Evolutionary conservation across 2,113 vertebrate species (phyloP), one percentile per base, ranked within the genome.

Genomic region (Centropristis striata): DNA sequence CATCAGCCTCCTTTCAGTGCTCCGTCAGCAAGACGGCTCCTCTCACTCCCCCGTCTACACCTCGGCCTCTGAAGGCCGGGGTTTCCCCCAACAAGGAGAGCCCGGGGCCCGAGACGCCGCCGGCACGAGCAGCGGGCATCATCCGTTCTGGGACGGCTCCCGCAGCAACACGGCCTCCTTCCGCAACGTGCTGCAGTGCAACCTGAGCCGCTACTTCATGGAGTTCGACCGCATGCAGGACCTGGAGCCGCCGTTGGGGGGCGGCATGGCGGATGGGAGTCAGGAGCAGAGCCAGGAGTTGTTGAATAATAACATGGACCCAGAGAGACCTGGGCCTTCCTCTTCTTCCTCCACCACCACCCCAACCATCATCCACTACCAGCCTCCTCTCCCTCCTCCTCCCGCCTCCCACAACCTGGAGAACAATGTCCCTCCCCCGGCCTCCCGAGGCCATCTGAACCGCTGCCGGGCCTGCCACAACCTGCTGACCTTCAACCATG

Each of bases 391-490:
- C 16, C 75, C 90, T 0, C 89, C 89, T 1, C 75, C 94, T 76
- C 95, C 87, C 32, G 83, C 94, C 50, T 93, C 96, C 50, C 96
- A 95, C 91, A 95, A 93, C 90, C 93, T 95, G 66, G 97, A 98
- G 87, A 96, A 95, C 93, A 95, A 91, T 58, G 80, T 94, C 8
- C 95, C 97, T 8, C 95, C 97, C 78, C 92, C 95, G 0, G 83
- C 96, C 74, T 95, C 97, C 53, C 94, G 97, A 8, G 97, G 97
- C 61, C 97, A 98, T 80, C 95, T 98, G 83, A 98, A 98, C 90
- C 97, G 97, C 90, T 99, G 98, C 94, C 95, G 98, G 10, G 98
- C 98, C 58, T 99, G 98, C 94, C 98, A 99, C 95, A 99, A 99
- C 92, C 96, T 99, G 88, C 96, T 99, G 83, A 99, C 98, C 73